Evolutionary conservation across 2,797 vertebrate species (phyloP).

Genomic region (Psittacula echo): DNA sequence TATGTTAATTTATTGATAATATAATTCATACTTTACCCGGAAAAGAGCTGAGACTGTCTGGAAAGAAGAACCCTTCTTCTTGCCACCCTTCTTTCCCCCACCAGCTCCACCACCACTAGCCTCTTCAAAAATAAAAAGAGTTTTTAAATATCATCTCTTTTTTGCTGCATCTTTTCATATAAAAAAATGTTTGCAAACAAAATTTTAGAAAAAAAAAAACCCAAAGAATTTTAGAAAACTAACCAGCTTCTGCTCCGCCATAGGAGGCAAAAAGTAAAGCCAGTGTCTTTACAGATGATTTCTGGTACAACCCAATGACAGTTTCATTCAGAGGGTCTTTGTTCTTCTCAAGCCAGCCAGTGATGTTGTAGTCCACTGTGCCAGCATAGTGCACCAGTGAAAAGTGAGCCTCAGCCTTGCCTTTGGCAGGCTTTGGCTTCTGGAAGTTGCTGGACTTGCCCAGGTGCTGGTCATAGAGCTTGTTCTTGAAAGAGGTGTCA

Average conservation of each 20-base stretch:
- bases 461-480: slow-evolving; percentile 82
- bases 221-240: neutral
- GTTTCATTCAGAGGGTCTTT: slow-evolving; percentile 82
- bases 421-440: neutral
- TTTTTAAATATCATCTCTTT: neutral
- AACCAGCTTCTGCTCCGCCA: slow-evolving; percentile 45
- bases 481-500: neutral
- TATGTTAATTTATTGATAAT: neutral
- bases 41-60: slow-evolving; percentile 23
- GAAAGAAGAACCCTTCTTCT: slow-evolving; percentile 49
- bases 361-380: neutral
- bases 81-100: slow-evolving; percentile 65
- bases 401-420: slow-evolving; percentile 17
- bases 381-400: slow-evolving; percentile 24
- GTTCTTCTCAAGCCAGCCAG: slow-evolving; percentile 33
- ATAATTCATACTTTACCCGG: neutral
- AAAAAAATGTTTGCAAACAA: neutral
- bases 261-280: slow-evolving; percentile 27
- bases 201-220: neutral
- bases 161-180: neutral
- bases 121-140: neutral
- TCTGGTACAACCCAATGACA: slow-evolving; percentile 85
- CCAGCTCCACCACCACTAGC: slow-evolving; percentile 19
- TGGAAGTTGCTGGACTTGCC: slow-evolving; percentile 54
- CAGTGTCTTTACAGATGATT: slow-evolving; percentile 83